These are phyloP conservation scores for Eristalis arbustorum DNA, from an alignment of 2,888 invertebrate species.

Conservation along the genomic window DNA sequence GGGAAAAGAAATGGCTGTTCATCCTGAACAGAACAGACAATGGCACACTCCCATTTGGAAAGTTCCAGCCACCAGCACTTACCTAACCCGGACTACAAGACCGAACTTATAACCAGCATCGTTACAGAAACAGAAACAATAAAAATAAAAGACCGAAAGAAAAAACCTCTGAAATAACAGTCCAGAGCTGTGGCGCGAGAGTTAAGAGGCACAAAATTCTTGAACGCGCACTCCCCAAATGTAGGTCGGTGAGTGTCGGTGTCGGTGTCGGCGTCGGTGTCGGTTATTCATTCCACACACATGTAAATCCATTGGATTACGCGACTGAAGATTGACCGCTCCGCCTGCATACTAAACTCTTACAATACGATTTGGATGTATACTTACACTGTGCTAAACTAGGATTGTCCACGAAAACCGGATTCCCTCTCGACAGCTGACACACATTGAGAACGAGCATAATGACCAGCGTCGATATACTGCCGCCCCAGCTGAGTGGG, in stretches of 20 bases:
- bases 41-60: conserved; percentile 29
- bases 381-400: conserved; percentile 80
- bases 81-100: conserved; percentile 34
- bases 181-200: conserved; percentile 19
- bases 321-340: conserved; percentile 30
- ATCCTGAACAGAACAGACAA: conserved; percentile 1
- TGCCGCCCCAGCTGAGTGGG: not conserved
- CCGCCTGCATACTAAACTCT: conserved; percentile 35
- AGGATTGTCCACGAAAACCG: conserved; percentile 80
- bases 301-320: conserved; percentile 59
- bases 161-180: conserved; percentile 24
- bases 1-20: not conserved
- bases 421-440: conserved; percentile 75
- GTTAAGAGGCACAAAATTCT: conserved; percentile 32
- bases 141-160: not conserved
- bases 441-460: conserved; percentile 72
- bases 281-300: conserved; percentile 51
- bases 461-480: conserved; percentile 47
- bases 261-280: not conserved
- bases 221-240: conserved; percentile 28
- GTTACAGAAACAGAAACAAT: conserved; percentile 7
- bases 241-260: conserved; percentile 55
- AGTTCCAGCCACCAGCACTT: conserved; percentile 54
- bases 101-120: conserved; percentile 44
- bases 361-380: conserved; percentile 12